Conservation (phyloP, 2,113 vertebrate genomes). For the Heterochromis multidens region DNA sequence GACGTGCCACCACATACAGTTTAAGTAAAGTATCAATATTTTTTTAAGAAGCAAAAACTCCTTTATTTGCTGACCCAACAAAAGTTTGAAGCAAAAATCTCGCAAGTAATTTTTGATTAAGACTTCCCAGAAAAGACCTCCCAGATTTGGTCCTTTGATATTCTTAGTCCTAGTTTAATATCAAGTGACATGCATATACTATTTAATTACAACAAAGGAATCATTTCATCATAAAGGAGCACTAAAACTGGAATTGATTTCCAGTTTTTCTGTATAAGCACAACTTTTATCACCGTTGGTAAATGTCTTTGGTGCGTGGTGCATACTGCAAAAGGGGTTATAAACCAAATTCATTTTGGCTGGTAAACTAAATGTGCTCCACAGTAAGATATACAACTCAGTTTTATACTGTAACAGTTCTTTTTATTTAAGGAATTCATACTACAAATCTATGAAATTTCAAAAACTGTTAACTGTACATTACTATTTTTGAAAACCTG, state of each 20-base stretch:
- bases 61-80: not conserved
- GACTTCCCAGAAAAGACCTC: no score
- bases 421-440: not conserved
- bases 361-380: no score
- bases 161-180: not conserved
- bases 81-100: not conserved
- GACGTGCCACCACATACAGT: not conserved
- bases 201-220: not conserved
- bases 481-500: no score
- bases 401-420: not conserved
- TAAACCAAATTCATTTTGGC: constrained; percentile 5
- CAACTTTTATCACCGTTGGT: not conserved
- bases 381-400: not conserved
- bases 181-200: not conserved
- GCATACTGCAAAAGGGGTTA: not conserved
- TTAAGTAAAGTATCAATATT: not conserved
- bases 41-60: not conserved
- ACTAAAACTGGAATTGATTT: constrained; percentile 5
- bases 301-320: not conserved
- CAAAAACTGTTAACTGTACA: no score
- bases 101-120: no score
- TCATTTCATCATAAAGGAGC: not conserved
- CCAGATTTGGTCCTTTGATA: not conserved
- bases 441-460: not conserved
- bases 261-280: not conserved